A percentile compares a stretch with the other conserved stretches of the same genome.
phyloP scores from a whole-genome alignment of 2,888 invertebrate species.

The Cacoxenus indagator region DNA sequence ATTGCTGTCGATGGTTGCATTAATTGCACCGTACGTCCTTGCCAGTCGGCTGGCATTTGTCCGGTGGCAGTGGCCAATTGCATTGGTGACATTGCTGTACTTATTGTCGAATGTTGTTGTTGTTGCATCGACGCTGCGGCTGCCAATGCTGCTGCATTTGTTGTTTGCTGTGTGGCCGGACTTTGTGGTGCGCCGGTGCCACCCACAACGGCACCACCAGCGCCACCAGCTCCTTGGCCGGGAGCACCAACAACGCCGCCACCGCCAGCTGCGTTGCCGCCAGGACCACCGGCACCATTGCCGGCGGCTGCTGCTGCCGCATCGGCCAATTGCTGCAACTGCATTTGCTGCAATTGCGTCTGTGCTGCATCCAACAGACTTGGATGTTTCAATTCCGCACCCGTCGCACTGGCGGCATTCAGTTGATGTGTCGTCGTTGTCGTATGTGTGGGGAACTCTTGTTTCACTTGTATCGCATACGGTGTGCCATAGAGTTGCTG shows the following conservation, averaged over 20 bases:
- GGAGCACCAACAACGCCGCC: conserved; percentile 64
- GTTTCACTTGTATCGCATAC: conserved; percentile 70
- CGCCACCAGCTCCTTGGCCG: conserved; percentile 54
- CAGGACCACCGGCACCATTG: conserved; percentile 50
- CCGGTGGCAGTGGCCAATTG: conserved; percentile 76
- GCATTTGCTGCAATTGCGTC: conserved; percentile 72
- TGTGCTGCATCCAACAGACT: conserved; percentile 71
- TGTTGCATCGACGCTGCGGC: conserved; percentile 61
- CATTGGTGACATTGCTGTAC: conserved; percentile 83
- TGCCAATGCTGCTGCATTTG: conserved; percentile 54
- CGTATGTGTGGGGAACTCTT: conserved; percentile 67
- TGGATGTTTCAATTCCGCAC: conserved; percentile 66
- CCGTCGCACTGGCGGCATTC: conserved; percentile 37
- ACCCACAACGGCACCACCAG: conserved; percentile 54
- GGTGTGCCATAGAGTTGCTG: conserved; percentile 73
- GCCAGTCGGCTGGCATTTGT: conserved; percentile 76
- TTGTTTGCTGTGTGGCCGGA: conserved; percentile 71
- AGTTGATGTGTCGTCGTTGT: conserved; percentile 30
- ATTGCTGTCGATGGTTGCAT: conserved; percentile 79
- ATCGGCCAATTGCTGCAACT: conserved; percentile 62
- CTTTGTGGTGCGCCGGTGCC: conserved; percentile 71
- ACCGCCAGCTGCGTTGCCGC: conserved; percentile 59
- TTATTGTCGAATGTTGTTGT: conserved; percentile 76
- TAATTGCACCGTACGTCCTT: conserved; percentile 84
- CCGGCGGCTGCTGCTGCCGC: conserved; percentile 53